These are phyloP conservation scores for Glaucopsyche alexis DNA, from an alignment of 2,888 invertebrate species.

Conservation along the genomic window DNA sequence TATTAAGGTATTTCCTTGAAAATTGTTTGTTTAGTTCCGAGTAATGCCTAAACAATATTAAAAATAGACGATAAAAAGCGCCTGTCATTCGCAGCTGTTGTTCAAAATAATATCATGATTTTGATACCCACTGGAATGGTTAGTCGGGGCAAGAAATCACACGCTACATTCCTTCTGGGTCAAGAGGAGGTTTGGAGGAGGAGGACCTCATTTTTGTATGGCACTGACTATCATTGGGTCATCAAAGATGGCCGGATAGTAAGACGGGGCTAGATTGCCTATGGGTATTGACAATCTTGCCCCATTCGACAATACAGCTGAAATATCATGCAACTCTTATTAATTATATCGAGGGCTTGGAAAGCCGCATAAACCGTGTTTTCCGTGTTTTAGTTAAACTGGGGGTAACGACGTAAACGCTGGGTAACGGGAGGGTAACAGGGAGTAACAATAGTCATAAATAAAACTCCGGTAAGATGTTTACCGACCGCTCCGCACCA, in stretches of 20 bases:
- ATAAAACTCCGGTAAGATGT: slow-evolving; percentile 22
- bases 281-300: too few species aligned
- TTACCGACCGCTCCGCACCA: not conserved
- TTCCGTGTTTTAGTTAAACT: not conserved
- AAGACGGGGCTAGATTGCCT: too few species aligned
- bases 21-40: not conserved
- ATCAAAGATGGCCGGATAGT: too few species aligned
- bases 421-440: not conserved
- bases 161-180: too few species aligned
- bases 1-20: not conserved
- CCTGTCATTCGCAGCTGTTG: not conserved
- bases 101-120: not conserved
- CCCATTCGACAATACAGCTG: too few species aligned
- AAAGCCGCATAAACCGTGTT: not conserved
- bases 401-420: not conserved
- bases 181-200: too few species aligned
- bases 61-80: not conserved
- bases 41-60: not conserved
- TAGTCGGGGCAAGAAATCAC: too few species aligned
- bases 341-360: not conserved
- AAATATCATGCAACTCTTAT: not conserved
- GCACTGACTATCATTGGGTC: too few species aligned
- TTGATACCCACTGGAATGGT: not conserved
- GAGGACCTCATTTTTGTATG: too few species aligned
- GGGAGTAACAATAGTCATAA: slow-evolving; percentile 16